Conservation (phyloP, 1,140 invertebrate species). For the Aphis craccivora region DNA sequence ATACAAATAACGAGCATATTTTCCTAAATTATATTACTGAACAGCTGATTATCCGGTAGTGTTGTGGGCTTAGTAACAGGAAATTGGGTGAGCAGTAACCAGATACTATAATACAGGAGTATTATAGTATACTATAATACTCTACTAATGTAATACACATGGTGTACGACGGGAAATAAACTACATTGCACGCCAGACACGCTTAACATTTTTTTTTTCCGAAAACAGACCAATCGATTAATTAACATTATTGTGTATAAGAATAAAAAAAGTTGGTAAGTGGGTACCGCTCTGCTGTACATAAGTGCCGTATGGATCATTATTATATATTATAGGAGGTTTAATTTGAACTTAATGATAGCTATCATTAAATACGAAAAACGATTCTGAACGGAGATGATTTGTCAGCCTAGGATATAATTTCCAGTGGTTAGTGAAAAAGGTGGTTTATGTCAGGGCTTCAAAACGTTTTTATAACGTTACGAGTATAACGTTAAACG, state of each 20-base stretch:
- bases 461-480: too few species aligned
- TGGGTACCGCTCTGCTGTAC: too few species aligned
- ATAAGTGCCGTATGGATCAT: too few species aligned
- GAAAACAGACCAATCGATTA: background rate
- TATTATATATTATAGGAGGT: too few species aligned
- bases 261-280: too few species aligned
- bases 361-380: too few species aligned
- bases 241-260: background rate
- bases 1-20: background rate
- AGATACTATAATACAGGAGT: constrained; percentile 1
- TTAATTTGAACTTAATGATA: too few species aligned
- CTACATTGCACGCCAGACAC: background rate
- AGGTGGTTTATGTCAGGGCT: too few species aligned
- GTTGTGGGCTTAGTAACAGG: background rate
- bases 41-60: background rate
- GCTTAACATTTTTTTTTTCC: background rate
- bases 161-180: background rate
- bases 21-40: background rate
- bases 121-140: background rate
- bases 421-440: too few species aligned
- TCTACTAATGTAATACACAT: background rate
- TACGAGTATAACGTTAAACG: too few species aligned
- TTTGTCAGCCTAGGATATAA: too few species aligned
- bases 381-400: too few species aligned
- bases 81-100: constrained; percentile 22